phyloP scores from a whole-genome alignment of 2,113 vertebrate genomes.

The Rallus limicola region DNA sequence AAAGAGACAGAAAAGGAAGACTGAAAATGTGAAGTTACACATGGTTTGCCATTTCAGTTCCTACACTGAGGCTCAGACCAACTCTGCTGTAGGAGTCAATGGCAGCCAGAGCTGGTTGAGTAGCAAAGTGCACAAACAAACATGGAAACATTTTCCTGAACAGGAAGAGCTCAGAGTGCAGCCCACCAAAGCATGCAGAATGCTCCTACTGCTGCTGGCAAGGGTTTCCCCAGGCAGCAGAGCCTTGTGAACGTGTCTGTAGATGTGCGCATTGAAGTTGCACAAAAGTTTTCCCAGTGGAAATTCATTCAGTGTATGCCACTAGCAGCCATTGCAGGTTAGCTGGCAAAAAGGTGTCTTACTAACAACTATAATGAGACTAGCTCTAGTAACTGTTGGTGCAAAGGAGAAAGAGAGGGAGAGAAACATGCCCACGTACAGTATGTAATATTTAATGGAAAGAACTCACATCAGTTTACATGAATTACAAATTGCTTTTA shows the following conservation, averaged over 20 bases:
- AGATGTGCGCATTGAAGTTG: not conserved
- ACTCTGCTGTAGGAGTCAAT: not conserved
- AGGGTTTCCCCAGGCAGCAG: not conserved
- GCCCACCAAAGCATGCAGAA: accelerated
- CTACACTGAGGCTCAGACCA: not conserved
- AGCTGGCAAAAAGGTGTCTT: not conserved
- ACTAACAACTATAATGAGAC: not conserved
- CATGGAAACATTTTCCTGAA: not conserved
- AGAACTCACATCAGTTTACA: not conserved
- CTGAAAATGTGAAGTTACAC: not conserved
- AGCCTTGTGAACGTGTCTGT: not conserved
- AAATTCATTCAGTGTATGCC: not conserved
- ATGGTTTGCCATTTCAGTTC: not conserved
- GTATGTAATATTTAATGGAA: not conserved
- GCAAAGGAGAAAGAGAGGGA: not conserved
- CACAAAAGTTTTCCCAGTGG: not conserved
- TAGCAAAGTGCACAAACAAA: not conserved
- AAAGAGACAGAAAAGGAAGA: not conserved
- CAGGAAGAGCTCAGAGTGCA: not conserved
- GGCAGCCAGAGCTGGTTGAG: not conserved
- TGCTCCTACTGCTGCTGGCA: not conserved
- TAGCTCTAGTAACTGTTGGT: not conserved
- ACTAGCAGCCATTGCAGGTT: not conserved
- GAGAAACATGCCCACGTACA: not conserved
- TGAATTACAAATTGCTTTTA: not conserved